Percentiles rank a stretch among this genome's conserved stretches.
These are phyloP conservation scores for Calliopsis andreniformis DNA, from an alignment of 1,140 invertebrate genomes.

Conservation along the genomic window DNA sequence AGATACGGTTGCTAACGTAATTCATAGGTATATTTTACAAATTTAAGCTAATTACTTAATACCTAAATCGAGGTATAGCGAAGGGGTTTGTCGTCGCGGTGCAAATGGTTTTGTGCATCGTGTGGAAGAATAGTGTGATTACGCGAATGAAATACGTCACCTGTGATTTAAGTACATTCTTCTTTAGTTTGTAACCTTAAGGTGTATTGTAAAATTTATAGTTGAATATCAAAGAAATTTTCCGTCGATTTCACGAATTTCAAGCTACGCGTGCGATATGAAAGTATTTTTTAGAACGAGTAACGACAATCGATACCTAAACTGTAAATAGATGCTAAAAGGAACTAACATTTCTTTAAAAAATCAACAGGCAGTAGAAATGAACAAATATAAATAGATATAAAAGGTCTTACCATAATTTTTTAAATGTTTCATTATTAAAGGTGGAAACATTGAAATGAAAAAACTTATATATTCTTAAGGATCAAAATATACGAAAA, in stretches of 20 bases:
- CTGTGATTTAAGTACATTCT: slow-evolving; percentile 12
- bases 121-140: slow-evolving; percentile 37
- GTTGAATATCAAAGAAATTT: slow-evolving; percentile 22
- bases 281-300: not conserved
- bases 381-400: slow-evolving; percentile 27
- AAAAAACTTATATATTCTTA: not conserved
- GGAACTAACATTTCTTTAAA: slow-evolving; percentile 32
- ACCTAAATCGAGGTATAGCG: slow-evolving; percentile 54
- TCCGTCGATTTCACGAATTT: not conserved
- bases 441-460: not conserved
- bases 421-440: not conserved
- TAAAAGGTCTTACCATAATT: not conserved
- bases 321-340: too few relatives aligned
- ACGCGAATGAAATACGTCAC: slow-evolving; percentile 1
- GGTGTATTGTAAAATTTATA: not conserved
- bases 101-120: slow-evolving; percentile 52
- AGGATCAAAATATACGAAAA: not conserved
- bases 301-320: slow-evolving; percentile 25
- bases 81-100: slow-evolving; percentile 30
- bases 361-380: slow-evolving; percentile 18
- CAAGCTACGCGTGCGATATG: not conserved
- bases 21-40: slow-evolving; percentile 61
- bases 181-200: not conserved
- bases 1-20: slow-evolving; percentile 48
- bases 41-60: slow-evolving; percentile 53